Evolutionary conservation across 2,797 vertebrate genomes (phyloP), one percentile per base, ranked within the genome.

Genomic region (Chaetodon trifasciatus): DNA sequence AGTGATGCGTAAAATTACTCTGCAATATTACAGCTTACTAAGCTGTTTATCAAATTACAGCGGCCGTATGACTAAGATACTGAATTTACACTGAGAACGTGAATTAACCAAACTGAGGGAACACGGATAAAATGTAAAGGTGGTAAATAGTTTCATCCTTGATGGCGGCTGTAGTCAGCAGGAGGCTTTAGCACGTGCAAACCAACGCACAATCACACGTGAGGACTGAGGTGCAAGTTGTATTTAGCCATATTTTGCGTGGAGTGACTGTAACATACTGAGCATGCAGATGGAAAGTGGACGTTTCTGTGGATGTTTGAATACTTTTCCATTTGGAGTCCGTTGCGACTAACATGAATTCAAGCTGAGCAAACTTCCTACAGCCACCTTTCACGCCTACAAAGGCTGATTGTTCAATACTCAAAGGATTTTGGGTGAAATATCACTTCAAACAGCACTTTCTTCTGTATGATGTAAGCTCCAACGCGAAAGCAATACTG

Each of bases 361-460:
- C 11, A n/a, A 24, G 63, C 65, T 44, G 60, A 58, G 17, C 17
- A 37, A 55, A 74, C 73, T 77, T 69, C 81, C 67, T 8, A 6
- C 44, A 12, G 37, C 53, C 35, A 66, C 67, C 28, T 40, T 66
- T 76, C 57, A 60, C 10, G 32, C 69, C 50, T 21, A 3, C 60
- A 19, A 71, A 80, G 15, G 75, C 49, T 74, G 65, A 83, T 49
- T 63, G 60, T 70, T 82, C 74, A 78, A 76, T 76, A 72, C 53
- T 64, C 42, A 39, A 50, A 81, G 58, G 57, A 79, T 81, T 71
- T 74, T 58, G 15, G 75, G 64, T 68, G 71, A 46, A 69, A 79
- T 78, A 74, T 89, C 74, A 63, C 76, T 76, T 71, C 46, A 84
- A 88, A 74, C 77, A 75, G 82, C 86, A 80, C 42, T 82, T 89